Evolutionary conservation across 2,797 vertebrate species (phyloP).

Genomic region (Telmatherina bonti): DNA sequence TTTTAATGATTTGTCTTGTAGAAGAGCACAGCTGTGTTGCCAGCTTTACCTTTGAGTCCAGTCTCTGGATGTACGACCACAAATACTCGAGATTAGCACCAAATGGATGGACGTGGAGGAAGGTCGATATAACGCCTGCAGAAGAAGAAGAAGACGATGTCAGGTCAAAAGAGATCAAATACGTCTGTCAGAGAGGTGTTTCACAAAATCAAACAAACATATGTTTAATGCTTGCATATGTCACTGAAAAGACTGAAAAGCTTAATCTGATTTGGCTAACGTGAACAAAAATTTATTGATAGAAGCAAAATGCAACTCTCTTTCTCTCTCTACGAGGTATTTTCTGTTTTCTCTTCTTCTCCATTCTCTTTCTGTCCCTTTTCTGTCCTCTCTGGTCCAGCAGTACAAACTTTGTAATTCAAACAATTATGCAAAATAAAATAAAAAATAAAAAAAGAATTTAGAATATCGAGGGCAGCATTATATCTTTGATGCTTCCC

Average conservation of each 20-base stretch:
- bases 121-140: slow-evolving; percentile 94
- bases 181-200: background rate
- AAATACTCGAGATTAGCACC: slow-evolving; percentile 98
- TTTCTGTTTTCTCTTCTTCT: no score
- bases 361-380: no score
- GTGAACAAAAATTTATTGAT: background rate
- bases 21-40: no score
- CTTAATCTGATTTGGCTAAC: background rate
- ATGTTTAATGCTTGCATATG: background rate
- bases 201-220: background rate
- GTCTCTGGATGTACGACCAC: slow-evolving; percentile 96
- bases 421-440: no score
- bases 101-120: slow-evolving; percentile 97
- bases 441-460: no score
- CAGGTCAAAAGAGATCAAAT: background rate
- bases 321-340: no score
- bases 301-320: no score
- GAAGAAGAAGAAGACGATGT: slow-evolving; percentile 10
- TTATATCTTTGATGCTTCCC: no score
- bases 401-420: no score
- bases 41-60: slow-evolving; percentile 91
- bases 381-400: no score
- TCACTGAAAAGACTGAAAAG: background rate
- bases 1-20: no score
- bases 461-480: no score